A percentile compares a stretch with the other conserved stretches of the same genome.
phyloP scores from a whole-genome alignment of 2,888 invertebrate genomes.

The Beris chalybata region DNA sequence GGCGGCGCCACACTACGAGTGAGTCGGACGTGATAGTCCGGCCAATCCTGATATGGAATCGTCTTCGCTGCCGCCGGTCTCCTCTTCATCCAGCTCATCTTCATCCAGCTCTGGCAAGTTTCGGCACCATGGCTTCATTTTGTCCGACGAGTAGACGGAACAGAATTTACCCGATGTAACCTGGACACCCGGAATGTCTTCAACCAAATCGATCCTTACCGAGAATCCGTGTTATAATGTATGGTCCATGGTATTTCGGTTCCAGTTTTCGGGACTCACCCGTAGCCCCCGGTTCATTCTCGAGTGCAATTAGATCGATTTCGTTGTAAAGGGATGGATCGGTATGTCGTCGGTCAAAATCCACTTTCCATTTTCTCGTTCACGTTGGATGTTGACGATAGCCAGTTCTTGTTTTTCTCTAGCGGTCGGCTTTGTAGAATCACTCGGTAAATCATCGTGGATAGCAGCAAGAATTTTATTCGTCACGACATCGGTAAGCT shows the following conservation, averaged over 20 bases:
- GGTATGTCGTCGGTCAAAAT: slow-evolving; percentile 6
- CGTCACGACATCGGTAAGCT: too few relatives aligned
- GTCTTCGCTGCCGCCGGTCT: slow-evolving; percentile 11
- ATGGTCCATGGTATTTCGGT: slow-evolving; percentile 6
- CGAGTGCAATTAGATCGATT: background rate
- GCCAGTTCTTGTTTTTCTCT: background rate
- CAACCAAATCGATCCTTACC: background rate
- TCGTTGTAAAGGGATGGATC: background rate
- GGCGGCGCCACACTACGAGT: background rate
- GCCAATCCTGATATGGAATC: slow-evolving; percentile 24
- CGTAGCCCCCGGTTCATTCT: background rate
- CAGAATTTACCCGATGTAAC: background rate
- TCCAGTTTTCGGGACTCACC: slow-evolving; percentile 9
- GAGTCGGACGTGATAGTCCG: slow-evolving; percentile 5
- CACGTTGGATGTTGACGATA: slow-evolving; percentile 27
- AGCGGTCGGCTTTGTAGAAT: too few relatives aligned
- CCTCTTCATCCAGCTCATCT: background rate
- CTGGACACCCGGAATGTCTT: background rate
- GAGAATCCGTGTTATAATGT: background rate
- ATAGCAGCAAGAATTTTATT: too few relatives aligned
- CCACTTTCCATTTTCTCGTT: slow-evolving; percentile 9
- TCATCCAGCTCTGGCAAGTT: slow-evolving; percentile 5
- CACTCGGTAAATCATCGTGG: slow-evolving; percentile 36
- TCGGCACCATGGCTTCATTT: slow-evolving; percentile 2
- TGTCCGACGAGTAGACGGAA: slow-evolving; percentile 9